These are phyloP conservation scores for Erinaceus europaeus DNA, from an alignment of 2,113 vertebrate genomes.

Conservation along the genomic window DNA sequence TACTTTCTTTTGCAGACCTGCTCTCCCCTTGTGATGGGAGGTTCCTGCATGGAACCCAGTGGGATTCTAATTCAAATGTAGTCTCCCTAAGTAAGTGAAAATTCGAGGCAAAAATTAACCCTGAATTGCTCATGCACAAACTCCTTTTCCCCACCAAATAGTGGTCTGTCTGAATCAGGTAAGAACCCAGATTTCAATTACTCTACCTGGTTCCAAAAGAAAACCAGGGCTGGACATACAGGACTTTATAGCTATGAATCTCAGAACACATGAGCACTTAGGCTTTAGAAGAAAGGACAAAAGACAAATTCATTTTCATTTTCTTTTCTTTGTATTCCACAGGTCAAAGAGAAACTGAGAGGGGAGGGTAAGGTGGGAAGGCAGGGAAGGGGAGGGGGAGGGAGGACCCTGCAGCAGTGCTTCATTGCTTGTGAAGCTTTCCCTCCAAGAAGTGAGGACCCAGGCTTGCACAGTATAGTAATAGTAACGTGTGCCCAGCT, in stretches of 20 bases:
- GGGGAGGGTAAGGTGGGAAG: no score
- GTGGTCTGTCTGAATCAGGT: background rate
- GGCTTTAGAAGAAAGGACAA: background rate
- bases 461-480: no score
- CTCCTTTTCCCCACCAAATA: background rate
- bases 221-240: background rate
- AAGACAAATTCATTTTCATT: background rate
- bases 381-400: no score
- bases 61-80: background rate
- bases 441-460: no score
- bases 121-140: constrained; percentile 10
- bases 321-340: constrained; percentile 7
- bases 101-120: constrained; percentile 7
- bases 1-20: constrained; percentile 12
- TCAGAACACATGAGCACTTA: background rate
- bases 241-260: background rate
- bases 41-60: background rate
- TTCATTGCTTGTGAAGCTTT: no score
- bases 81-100: background rate
- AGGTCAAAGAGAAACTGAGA: no score
- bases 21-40: background rate
- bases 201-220: background rate
- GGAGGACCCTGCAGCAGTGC: no score
- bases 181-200: constrained; percentile 24
- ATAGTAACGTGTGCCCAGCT: no score